phyloP scores from a whole-genome alignment of 2,113 vertebrate genomes.

The Xiphias gladius region DNA sequence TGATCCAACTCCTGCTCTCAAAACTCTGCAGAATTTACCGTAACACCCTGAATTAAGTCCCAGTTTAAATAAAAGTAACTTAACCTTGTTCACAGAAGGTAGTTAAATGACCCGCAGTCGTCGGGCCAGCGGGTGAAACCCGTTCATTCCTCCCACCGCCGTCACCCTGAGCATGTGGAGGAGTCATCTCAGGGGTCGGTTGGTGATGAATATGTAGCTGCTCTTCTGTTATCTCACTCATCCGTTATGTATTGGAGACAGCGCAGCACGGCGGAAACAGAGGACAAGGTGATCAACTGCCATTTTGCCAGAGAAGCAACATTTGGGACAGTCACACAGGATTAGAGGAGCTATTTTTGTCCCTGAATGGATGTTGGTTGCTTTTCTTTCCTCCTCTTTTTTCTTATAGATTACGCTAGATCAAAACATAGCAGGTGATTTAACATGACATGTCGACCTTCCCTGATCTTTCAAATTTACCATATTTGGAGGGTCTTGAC shows the following conservation, averaged over 20 bases:
- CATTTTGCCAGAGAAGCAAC: conserved; percentile 5
- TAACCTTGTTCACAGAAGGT: conserved; percentile 16
- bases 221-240: conserved; percentile 34
- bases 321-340: neutral
- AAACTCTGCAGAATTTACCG: conserved; percentile 14
- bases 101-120: neutral
- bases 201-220: conserved; percentile 40
- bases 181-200: conserved; percentile 34
- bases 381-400: too few species aligned
- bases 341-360: conserved; percentile 1
- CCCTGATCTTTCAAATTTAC: too few species aligned
- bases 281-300: conserved; percentile 31
- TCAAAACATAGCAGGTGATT: neutral
- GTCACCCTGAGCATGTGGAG: conserved; percentile 32
- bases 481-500: too few species aligned
- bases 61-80: conserved; percentile 16
- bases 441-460: neutral
- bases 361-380: neutral
- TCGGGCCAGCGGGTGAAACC: neutral
- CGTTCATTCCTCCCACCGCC: conserved; percentile 33
- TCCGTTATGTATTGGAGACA: conserved; percentile 55
- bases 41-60: conserved; percentile 3
- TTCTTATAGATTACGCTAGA: too few species aligned
- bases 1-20: neutral
- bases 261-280: conserved; percentile 14